Evolutionary conservation across 2,797 vertebrate genomes (phyloP), one percentile per base, ranked within the genome.

Genomic region (Spinus pinus): DNA sequence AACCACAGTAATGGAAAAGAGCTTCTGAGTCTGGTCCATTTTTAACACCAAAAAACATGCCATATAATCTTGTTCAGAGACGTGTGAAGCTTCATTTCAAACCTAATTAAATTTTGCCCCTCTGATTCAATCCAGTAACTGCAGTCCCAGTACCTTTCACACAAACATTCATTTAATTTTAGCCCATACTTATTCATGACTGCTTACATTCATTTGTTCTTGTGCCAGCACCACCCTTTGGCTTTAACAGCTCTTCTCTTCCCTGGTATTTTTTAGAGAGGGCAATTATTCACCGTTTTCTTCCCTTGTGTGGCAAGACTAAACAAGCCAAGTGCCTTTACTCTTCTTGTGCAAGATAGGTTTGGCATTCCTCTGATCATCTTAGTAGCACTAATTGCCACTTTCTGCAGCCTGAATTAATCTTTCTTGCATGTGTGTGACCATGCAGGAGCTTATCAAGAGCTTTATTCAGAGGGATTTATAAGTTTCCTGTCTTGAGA

Each of bases 61-160:
- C 11, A 54, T 64, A 79, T 49, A 84, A 88, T 86, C 56, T 86
- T 49, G n/a, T 92, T 96, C 54, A 86, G 81, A 92, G 69, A 93
- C 28, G 24, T 75, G 39, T 60, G 70, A 90, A 90, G 41, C 19
- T 88, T 42, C 22, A 30, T 81, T 93, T 95, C 81, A 74, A 88
- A 67, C 11, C 35, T 88, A 92, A 88, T 94, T 86, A 81, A 46
- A 79, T 90, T 83, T 94, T 90, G 10, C 20, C 47, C n/a, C n/a
- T 75, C 65, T 71, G 49, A 71, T 86, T 90, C 1, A 0, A 84
- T 66, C 37, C 57, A 57, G 10, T 69, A 66, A 25, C 35, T 87
- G 19, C 22, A 56, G 9, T 65, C 37, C 44, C 58, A 75, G 44
- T 69, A 84, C 62, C 14, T 90, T 58, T 94, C 39, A 67, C 57